Conservation (phyloP, 2,797 vertebrate genomes). For the Bufotes viridis region DNA sequence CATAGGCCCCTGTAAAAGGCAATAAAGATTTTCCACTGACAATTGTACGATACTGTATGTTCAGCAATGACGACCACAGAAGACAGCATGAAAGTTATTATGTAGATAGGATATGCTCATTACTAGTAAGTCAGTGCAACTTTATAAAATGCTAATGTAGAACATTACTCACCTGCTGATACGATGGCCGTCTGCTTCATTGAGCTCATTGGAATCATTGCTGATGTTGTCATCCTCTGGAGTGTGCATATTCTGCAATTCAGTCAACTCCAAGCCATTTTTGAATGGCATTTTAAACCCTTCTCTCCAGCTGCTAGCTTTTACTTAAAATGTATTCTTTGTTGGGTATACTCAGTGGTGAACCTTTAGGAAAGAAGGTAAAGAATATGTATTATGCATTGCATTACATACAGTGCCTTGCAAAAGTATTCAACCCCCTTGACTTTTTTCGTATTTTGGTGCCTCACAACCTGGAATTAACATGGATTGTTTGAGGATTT, state of each 20-base stretch:
- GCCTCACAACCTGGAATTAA: too few relatives aligned
- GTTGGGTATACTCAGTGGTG: slow-evolving; percentile 39
- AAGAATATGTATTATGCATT: background rate
- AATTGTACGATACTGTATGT: too few relatives aligned
- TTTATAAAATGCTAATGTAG: background rate
- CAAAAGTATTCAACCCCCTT: too few relatives aligned
- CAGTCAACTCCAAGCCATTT: slow-evolving; percentile 78
- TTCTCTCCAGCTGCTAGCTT: slow-evolving; percentile 60
- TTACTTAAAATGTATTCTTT: slow-evolving; percentile 7
- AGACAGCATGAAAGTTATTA: background rate
- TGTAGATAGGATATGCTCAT: background rate
- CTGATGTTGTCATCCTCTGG: slow-evolving; percentile 80
- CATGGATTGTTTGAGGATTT: too few relatives aligned
- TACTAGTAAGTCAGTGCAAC: background rate
- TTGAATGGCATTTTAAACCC: slow-evolving; percentile 77
- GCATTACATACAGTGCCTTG: background rate
- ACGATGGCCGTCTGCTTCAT: slow-evolving; percentile 78
- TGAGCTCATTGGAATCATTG: slow-evolving; percentile 82
- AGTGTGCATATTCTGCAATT: slow-evolving; percentile 80
- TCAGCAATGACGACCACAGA: background rate
- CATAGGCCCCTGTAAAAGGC: too few relatives aligned
- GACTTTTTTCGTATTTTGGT: too few relatives aligned
- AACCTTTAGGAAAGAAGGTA: slow-evolving; percentile 63
- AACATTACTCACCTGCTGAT: slow-evolving; percentile 80
- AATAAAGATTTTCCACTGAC: too few relatives aligned